phyloP scores from a whole-genome alignment of 2,888 invertebrate genomes.

The Acheta domesticus region DNA sequence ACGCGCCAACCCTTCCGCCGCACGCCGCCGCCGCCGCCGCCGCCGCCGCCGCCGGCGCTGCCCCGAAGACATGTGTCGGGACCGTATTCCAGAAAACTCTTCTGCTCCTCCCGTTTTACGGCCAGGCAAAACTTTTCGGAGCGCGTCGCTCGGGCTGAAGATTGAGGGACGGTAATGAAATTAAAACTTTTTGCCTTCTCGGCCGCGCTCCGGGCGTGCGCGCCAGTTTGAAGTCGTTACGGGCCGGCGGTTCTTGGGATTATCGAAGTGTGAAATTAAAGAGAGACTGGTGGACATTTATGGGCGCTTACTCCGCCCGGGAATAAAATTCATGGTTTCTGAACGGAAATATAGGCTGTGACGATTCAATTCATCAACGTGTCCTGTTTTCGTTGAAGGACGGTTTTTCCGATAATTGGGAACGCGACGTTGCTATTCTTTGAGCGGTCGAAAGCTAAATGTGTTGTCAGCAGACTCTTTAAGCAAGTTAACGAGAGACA shows the following conservation, averaged over 20 bases:
- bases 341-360: not conserved
- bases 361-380: not conserved
- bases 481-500: too few relatives aligned
- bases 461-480: too few relatives aligned
- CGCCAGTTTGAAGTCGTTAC: not conserved
- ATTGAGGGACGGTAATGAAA: slow-evolving; percentile 8
- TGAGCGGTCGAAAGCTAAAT: too few relatives aligned
- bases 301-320: not conserved
- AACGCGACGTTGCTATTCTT: too few relatives aligned
- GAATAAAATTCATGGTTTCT: slow-evolving; percentile 9
- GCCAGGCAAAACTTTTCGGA: not conserved
- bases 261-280: slow-evolving; percentile 4
- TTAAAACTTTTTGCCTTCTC: not conserved
- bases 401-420: not conserved
- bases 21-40: too few relatives aligned
- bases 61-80: too few relatives aligned
- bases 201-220: not conserved
- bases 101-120: not conserved
- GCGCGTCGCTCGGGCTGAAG: slow-evolving; percentile 18
- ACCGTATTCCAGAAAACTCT: too few relatives aligned
- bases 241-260: not conserved
- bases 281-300: not conserved
- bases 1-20: too few relatives aligned
- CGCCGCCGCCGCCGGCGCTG: too few relatives aligned
- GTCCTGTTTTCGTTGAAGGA: not conserved